phyloP scores from a whole-genome alignment of 2,113 vertebrate genomes.

The Jacana jacana region DNA sequence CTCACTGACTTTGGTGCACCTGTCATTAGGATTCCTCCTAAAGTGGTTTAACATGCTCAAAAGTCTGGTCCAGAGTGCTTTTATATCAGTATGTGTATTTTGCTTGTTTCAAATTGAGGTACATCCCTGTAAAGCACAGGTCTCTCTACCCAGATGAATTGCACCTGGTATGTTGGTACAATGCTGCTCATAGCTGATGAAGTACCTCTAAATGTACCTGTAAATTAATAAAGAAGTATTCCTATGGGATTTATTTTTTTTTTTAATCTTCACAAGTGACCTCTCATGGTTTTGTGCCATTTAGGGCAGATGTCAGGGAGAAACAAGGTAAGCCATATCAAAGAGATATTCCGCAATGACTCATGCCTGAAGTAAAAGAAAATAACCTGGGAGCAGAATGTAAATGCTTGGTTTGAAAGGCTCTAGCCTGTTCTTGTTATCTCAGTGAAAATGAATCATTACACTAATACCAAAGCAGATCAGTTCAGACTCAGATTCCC shows the following conservation, averaged over 20 bases:
- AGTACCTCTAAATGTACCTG: not conserved
- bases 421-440: not conserved
- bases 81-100: not conserved
- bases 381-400: not conserved
- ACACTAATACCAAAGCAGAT: not conserved
- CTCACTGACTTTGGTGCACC: not conserved
- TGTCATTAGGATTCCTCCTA: not conserved
- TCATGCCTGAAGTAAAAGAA: not conserved
- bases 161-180: not conserved
- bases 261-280: not conserved
- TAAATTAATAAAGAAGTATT: not conserved
- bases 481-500: not conserved
- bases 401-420: not conserved
- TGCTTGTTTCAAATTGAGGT: not conserved
- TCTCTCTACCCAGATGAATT: not conserved
- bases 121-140: fast-evolving
- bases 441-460: not conserved
- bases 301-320: not conserved
- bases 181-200: not conserved
- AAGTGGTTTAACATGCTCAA: not conserved
- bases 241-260: not conserved
- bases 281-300: not conserved
- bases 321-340: not conserved
- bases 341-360: not conserved
- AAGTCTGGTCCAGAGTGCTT: not conserved